These are phyloP conservation scores for Tachystola acroxantha DNA, from an alignment of 2,888 invertebrate genomes.

Conservation along the genomic window DNA sequence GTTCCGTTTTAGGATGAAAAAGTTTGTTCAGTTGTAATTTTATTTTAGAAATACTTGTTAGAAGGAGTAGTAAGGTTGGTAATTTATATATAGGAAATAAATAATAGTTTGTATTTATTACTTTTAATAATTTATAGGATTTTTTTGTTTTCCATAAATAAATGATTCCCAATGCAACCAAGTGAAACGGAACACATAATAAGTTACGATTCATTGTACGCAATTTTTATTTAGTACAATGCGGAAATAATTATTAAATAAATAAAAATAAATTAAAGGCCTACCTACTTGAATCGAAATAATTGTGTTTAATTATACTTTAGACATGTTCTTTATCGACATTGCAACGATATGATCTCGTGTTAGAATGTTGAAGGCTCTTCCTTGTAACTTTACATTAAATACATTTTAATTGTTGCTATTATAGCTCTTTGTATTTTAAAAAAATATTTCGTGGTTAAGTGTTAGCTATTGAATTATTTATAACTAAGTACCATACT, in stretches of 20 bases:
- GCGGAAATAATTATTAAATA: conserved; percentile 16
- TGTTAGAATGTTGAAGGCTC: conserved; percentile 59
- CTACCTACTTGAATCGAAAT: not conserved
- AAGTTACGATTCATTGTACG: conserved; percentile 1
- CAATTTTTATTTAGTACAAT: conserved; percentile 9
- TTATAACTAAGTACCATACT: too few species aligned
- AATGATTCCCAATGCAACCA: too few species aligned
- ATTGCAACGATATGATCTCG: conserved; percentile 46
- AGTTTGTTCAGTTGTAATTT: too few species aligned
- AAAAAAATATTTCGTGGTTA: too few species aligned
- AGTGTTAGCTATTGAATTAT: conserved; percentile 18
- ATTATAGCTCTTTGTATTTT: not conserved
- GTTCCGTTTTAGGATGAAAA: conserved; percentile 20
- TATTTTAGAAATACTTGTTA: too few species aligned
- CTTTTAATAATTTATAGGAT: not conserved
- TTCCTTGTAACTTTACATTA: conserved; percentile 33
- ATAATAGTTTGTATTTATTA: too few species aligned
- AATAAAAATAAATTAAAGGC: conserved; percentile 4
- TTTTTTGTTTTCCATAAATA: not conserved
- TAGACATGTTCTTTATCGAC: conserved; percentile 28
- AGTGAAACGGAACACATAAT: not conserved
- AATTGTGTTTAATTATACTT: conserved; percentile 11
- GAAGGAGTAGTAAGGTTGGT: too few species aligned
- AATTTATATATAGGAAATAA: not conserved
- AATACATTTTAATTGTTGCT: conserved; percentile 2